Conservation (phyloP, 2,113 vertebrate species). For the Engraulis encrasicolus region DNA sequence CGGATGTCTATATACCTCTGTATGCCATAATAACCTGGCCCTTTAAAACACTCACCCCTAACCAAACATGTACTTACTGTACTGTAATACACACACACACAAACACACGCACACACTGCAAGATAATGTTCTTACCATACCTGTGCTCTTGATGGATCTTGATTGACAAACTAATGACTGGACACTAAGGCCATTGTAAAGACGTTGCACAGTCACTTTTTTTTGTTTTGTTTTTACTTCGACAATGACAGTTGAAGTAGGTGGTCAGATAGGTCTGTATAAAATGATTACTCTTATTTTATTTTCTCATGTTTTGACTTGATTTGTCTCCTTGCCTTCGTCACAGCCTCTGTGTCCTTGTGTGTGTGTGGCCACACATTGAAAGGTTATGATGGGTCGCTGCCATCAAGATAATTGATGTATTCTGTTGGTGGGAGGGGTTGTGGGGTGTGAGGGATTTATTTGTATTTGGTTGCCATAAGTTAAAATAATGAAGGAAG, state of each 20-base stretch:
- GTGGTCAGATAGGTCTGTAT: slow-evolving; percentile 13
- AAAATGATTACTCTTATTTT: slow-evolving; percentile 4
- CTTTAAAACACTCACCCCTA: slow-evolving; percentile 26
- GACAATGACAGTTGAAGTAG: slow-evolving; percentile 30
- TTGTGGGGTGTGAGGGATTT: slow-evolving; percentile 37
- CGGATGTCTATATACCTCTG: not conserved
- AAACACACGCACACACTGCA: too few relatives aligned
- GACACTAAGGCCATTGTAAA: slow-evolving; percentile 29
- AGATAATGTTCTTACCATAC: too few relatives aligned
- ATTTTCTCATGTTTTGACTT: not conserved
- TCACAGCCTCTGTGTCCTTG: slow-evolving; percentile 28
- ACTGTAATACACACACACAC: too few relatives aligned
- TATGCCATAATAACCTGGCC: slow-evolving; percentile 27
- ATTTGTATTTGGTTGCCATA: slow-evolving; percentile 47
- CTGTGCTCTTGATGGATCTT: slow-evolving; percentile 14
- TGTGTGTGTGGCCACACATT: slow-evolving; percentile 30
- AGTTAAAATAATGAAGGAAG: slow-evolving; percentile 20
- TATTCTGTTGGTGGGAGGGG: slow-evolving; percentile 16
- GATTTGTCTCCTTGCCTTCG: slow-evolving; percentile 43
- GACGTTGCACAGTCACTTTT: slow-evolving; percentile 59
- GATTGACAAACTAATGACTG: slow-evolving; percentile 16
- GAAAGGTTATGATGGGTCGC: slow-evolving; percentile 34
- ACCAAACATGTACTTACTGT: not conserved
- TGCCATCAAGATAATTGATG: slow-evolving; percentile 9
- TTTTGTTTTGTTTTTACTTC: slow-evolving; percentile 42